Conservation (phyloP, 2,888 invertebrate species). For the Tipula vernalis region DNA sequence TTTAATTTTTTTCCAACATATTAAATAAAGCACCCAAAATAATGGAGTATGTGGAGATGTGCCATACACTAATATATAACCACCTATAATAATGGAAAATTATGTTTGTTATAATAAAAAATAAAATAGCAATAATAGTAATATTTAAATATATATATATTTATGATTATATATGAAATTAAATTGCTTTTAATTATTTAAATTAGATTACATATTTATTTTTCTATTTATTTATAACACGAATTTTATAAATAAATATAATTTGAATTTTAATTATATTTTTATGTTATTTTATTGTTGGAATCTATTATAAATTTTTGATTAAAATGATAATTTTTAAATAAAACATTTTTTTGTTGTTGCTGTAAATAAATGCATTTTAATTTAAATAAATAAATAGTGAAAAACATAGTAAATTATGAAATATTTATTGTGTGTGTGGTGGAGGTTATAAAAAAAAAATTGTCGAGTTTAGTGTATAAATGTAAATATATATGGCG, state of each 20-base stretch:
- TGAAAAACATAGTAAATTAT: not conserved
- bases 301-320: not conserved
- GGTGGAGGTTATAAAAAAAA: not conserved
- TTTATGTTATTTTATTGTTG: not conserved
- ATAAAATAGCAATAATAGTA: not conserved
- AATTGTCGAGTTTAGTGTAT: not conserved
- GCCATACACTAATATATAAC: not conserved
- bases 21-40: not conserved
- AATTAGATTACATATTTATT: not conserved
- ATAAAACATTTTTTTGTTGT: not conserved
- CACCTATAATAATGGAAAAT: not conserved
- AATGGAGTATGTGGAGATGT: not conserved
- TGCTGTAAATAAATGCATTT: not conserved
- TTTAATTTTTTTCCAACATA: not conserved
- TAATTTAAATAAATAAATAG: not conserved
- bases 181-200: not conserved
- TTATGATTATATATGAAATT: not conserved
- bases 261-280: not conserved
- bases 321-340: not conserved
- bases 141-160: not conserved
- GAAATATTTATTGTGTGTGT: not conserved
- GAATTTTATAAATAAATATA: not conserved
- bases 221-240: not conserved
- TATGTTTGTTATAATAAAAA: not conserved
- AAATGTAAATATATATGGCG: not conserved